Evolutionary conservation across 1,140 invertebrate species (phyloP), one percentile per base, ranked within the genome.

Genomic region (Cotesia glomerata): DNA sequence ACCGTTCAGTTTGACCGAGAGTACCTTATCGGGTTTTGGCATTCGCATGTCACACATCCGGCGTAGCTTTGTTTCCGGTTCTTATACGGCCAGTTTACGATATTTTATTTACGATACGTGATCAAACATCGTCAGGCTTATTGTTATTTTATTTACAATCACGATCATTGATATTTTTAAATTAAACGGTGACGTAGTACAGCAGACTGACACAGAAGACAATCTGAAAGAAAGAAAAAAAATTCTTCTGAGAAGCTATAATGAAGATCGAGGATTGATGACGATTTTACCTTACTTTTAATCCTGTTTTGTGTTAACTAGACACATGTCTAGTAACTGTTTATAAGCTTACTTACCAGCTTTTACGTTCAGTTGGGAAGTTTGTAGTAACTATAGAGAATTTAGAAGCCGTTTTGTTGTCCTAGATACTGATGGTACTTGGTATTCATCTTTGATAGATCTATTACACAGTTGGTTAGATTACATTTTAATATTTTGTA

Each of bases 1-100:
- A 82, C 81, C 80, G 81, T 82, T 82, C n/a, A 18, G 59, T 62
- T 49, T 79, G 80, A 77, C 80, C 78, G 79, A 68, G 39, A 77
- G 74, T 65, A 45, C 81, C 80, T 79, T 80, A 79, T 81, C 79
- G 76, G 80, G 65, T 80, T 77, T 75, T 65, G 66, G 71, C 62
- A 59, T 76, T 74, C 75, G 75, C 72, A 14, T 56, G 18, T 59
- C 14, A 74, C 39, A 45, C 75, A 80, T 80, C 79, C 80, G 80
- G 77, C 67, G 26, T 26, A 26, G 32, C 69, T 7, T 54, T 54
- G 66, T 54, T 79, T 81, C 74, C 76, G 74, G 75, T 36, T 34
- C 45, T 54, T 62, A 32, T 66, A 63, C 49, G 26, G 8, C 3
- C 64, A 52, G 36, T n/a, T 54, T 58, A 13, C 1, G 26, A 1